Conservation (phyloP, 2,113 vertebrate species). For the Myocastor coypus region DNA sequence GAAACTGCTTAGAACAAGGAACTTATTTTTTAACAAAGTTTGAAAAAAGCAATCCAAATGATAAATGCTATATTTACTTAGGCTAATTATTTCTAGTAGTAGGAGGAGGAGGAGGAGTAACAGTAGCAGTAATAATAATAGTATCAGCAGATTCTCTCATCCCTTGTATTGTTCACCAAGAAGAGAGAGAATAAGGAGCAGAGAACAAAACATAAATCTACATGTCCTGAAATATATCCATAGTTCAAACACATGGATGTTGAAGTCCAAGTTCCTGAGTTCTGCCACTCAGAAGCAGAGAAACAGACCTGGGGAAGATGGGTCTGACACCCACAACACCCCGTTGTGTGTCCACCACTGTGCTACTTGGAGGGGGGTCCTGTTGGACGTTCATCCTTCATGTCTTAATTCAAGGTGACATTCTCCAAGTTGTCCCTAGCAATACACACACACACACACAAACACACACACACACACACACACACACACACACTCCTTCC, state of each 20-base stretch:
- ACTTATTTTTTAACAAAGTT: not conserved
- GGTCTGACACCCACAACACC: fast-evolving
- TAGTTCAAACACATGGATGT: not conserved
- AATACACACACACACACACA: not conserved
- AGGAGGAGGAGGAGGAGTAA: not conserved
- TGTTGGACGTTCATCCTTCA: fast-evolving
- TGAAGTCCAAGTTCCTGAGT: not conserved
- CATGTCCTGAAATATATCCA: not conserved
- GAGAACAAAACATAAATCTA: not conserved
- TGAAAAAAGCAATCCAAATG: not conserved
- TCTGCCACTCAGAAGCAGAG: not conserved
- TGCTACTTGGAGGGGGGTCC: fast-evolving
- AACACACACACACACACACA: not conserved
- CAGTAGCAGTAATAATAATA: not conserved
- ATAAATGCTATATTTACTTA: not conserved
- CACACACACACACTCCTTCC: not conserved
- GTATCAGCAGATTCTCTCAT: not conserved
- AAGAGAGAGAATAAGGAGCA: not conserved
- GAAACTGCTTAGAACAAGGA: not conserved
- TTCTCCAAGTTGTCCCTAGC: not conserved
- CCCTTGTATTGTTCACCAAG: not conserved
- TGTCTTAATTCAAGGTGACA: not conserved
- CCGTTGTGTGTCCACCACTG: fast-evolving
- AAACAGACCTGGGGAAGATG: fast-evolving
- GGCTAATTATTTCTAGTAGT: not conserved